A percentile compares a stretch with the other conserved stretches of the same genome.
Conservation (phyloP, 2,888 invertebrate genomes). For the Margaritifera margaritifera region DNA sequence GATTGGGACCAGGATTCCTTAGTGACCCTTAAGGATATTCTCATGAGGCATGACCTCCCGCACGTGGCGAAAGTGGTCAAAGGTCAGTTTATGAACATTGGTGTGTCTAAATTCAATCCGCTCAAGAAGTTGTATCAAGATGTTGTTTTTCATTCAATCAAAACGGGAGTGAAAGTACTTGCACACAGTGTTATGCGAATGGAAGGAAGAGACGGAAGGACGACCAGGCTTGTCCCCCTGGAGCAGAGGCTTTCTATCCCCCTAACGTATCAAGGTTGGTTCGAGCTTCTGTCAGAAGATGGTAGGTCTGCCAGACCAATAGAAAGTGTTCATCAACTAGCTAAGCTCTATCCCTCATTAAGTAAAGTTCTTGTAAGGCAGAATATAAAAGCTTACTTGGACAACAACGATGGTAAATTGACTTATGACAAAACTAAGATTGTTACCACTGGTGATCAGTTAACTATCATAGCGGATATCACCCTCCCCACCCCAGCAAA, state of each 20-base stretch:
- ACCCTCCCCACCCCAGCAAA: conserved; percentile 44
- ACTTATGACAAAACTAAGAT: conserved; percentile 58
- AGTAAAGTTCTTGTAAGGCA: conserved; percentile 82
- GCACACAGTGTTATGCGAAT: conserved; percentile 59
- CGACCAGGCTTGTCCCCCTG: conserved; percentile 44
- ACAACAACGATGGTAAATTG: conserved; percentile 61
- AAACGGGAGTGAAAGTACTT: conserved; percentile 83
- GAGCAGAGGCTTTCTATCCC: conserved; percentile 86
- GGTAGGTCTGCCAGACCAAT: conserved; percentile 92
- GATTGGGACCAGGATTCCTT: conserved; percentile 40
- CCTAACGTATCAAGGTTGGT: conserved; percentile 91
- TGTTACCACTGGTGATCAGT: conserved; percentile 65
- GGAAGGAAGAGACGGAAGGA: conserved; percentile 40
- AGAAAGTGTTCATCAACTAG: conserved; percentile 88
- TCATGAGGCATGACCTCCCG: conserved; percentile 84
- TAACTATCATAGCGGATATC: conserved; percentile 65
- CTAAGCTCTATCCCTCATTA: conserved; percentile 73
- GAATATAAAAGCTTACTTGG: conserved; percentile 62
- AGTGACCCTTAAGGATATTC: conserved; percentile 70
- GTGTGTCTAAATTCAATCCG: conserved; percentile 83
- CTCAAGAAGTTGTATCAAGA: conserved; percentile 80
- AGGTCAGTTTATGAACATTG: conserved; percentile 93
- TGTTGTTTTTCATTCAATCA: conserved; percentile 83
- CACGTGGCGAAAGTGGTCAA: conserved; percentile 92
- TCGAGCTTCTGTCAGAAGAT: conserved; percentile 94